phyloP scores from a whole-genome alignment of 2,113 vertebrate genomes.

The Noctilio leporinus region DNA sequence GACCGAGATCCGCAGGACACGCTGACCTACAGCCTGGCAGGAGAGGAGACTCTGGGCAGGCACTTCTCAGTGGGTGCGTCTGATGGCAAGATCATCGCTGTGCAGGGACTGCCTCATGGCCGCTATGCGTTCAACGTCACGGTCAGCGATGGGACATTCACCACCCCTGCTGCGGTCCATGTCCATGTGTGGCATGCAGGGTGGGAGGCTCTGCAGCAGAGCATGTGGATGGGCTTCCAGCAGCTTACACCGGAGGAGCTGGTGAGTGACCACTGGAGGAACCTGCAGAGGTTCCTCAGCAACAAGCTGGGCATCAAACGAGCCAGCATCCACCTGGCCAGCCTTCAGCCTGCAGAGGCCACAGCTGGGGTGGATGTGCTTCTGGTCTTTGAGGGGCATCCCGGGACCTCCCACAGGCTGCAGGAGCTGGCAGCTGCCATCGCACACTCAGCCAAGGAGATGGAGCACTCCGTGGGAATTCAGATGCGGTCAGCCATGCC shows the following conservation, averaged over 20 bases:
- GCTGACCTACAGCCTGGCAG: slow-evolving; percentile 82
- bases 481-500: slow-evolving; percentile 83
- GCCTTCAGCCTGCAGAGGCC: slow-evolving; percentile 86
- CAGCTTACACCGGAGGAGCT: slow-evolving; percentile 90
- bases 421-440: slow-evolving; percentile 79
- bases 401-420: slow-evolving; percentile 64
- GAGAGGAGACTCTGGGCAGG: slow-evolving; percentile 60
- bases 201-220: slow-evolving; percentile 81
- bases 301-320: slow-evolving; percentile 78
- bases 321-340: slow-evolving; percentile 90
- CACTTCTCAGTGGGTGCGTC: slow-evolving; percentile 84
- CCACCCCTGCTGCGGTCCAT: slow-evolving; percentile 78
- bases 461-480: slow-evolving; percentile 85
- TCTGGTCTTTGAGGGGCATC: slow-evolving; percentile 77
- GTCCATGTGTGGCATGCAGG: slow-evolving; percentile 87
- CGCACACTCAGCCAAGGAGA: slow-evolving; percentile 76
- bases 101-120: slow-evolving; percentile 83
- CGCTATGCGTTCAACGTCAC: slow-evolving; percentile 89
- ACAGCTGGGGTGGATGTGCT: slow-evolving; percentile 83
- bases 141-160: slow-evolving; percentile 90
- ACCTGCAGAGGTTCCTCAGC: slow-evolving; percentile 88
- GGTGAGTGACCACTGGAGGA: slow-evolving; percentile 92
- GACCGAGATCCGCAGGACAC: slow-evolving; percentile 92
- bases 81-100: slow-evolving; percentile 89
- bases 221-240: slow-evolving; percentile 84